These are phyloP conservation scores for Galleria mellonella DNA, from an alignment of 1,140 invertebrate genomes.

Conservation along the genomic window DNA sequence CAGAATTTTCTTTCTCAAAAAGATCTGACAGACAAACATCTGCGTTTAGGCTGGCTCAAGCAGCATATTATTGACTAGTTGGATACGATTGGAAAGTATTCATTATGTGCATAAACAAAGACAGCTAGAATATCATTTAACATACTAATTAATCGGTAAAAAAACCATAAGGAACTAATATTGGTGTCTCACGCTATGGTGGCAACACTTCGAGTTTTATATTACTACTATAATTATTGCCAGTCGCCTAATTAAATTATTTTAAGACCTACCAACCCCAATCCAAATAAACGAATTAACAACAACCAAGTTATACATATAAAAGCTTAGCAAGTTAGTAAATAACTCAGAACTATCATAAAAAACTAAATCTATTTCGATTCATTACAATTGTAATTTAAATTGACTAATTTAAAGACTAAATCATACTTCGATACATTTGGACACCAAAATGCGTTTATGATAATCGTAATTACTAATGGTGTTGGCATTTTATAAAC, in stretches of 20 bases:
- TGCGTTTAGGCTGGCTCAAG: no score
- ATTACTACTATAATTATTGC: slow-evolving; percentile 18
- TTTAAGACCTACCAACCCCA: slow-evolving; percentile 47
- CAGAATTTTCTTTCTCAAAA: no score
- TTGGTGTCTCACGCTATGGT: background rate
- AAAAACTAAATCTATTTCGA: slow-evolving; percentile 51
- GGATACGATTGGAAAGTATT: background rate
- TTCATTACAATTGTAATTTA: slow-evolving; percentile 40
- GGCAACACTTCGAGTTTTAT: background rate
- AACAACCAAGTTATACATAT: slow-evolving; percentile 58
- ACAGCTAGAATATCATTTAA: background rate
- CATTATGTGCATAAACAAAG: background rate
- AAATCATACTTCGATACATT: slow-evolving; percentile 44
- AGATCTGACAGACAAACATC: no score
- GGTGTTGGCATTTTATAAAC: slow-evolving; percentile 31
- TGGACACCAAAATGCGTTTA: slow-evolving; percentile 49
- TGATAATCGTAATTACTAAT: slow-evolving; percentile 18
- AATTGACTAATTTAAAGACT: slow-evolving; percentile 59
- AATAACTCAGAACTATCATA: slow-evolving; percentile 38
- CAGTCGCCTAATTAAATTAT: slow-evolving; percentile 26
- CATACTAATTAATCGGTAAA: background rate
- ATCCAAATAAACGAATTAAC: slow-evolving; percentile 41
- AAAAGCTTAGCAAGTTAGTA: slow-evolving; percentile 45
- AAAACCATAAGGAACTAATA: background rate
- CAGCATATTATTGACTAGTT: background rate